phyloP scores from a whole-genome alignment of 2,888 invertebrate species.

The Halictus ligatus region DNA sequence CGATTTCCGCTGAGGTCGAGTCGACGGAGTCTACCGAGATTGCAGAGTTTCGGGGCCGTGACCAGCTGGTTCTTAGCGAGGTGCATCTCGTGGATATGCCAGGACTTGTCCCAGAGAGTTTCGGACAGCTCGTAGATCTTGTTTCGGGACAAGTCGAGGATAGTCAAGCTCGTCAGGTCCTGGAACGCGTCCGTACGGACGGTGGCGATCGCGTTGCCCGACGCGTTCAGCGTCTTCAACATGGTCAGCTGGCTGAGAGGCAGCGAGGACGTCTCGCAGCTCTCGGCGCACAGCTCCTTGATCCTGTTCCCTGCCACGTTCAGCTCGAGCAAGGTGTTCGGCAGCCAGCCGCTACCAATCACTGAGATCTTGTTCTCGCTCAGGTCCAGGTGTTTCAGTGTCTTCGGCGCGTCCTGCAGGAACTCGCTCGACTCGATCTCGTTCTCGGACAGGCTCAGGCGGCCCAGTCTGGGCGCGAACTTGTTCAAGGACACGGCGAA shows the following conservation, averaged over 20 bases:
- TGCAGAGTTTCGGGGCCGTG: slow-evolving; percentile 24
- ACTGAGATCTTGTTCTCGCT: slow-evolving; percentile 71
- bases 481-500: neutral
- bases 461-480: slow-evolving; percentile 9
- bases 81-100: neutral
- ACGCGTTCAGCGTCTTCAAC: slow-evolving; percentile 35
- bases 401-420: slow-evolving; percentile 31
- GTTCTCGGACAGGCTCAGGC: slow-evolving; percentile 40
- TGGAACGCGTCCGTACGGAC: neutral
- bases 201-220: slow-evolving; percentile 32
- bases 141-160: slow-evolving; percentile 53
- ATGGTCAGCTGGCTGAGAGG: neutral
- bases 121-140: neutral
- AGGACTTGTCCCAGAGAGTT: neutral
- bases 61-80: slow-evolving; percentile 31
- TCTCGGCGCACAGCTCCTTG: slow-evolving; percentile 54
- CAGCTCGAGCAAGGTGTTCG: slow-evolving; percentile 54
- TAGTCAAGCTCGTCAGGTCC: neutral
- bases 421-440: slow-evolving; percentile 20
- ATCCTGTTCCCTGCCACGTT: slow-evolving; percentile 60
- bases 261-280: slow-evolving; percentile 38
- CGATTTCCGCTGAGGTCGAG: slow-evolving; percentile 43
- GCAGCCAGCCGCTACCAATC: neutral
- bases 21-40: accelerated
- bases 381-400: slow-evolving; percentile 62